Conservation (phyloP, 2,888 invertebrate genomes). For the Protonemura montana region DNA sequence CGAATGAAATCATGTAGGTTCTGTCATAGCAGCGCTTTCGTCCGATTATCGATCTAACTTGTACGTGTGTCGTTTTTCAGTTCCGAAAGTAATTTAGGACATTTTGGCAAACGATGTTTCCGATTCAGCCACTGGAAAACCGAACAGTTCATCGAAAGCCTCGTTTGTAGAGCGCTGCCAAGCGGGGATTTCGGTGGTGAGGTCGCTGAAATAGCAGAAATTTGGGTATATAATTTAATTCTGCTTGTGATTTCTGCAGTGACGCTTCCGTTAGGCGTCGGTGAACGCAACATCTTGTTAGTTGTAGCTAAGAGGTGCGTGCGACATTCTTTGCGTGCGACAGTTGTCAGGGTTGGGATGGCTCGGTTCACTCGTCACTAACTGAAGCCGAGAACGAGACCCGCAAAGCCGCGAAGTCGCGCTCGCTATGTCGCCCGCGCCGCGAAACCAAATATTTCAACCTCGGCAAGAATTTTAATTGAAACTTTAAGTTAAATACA, state of each 20-base stretch:
- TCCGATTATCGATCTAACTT: background rate
- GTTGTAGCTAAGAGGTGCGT: background rate
- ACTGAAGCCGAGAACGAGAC: background rate
- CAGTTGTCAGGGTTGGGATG: background rate
- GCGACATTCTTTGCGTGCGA: background rate
- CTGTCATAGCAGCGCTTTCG: background rate
- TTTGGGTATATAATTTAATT: no score
- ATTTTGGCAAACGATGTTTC: background rate
- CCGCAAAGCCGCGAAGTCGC: background rate
- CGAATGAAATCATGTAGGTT: background rate
- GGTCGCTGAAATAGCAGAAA: no score
- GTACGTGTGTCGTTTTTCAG: background rate
- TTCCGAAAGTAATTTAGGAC: no score
- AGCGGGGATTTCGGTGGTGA: no score
- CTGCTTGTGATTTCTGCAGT: no score
- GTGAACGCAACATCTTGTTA: background rate
- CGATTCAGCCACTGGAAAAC: background rate
- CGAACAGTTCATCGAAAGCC: no score
- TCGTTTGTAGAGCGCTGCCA: no score
- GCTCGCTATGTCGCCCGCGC: background rate
- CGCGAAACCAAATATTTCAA: constrained; percentile 1
- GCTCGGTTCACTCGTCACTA: background rate
- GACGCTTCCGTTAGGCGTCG: no score
- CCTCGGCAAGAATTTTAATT: constrained; percentile 27
- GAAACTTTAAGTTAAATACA: background rate